Evolutionary conservation across 2,113 vertebrate species (phyloP), one percentile per base, ranked within the genome.

Genomic region (Cyanoderma ruficeps): DNA sequence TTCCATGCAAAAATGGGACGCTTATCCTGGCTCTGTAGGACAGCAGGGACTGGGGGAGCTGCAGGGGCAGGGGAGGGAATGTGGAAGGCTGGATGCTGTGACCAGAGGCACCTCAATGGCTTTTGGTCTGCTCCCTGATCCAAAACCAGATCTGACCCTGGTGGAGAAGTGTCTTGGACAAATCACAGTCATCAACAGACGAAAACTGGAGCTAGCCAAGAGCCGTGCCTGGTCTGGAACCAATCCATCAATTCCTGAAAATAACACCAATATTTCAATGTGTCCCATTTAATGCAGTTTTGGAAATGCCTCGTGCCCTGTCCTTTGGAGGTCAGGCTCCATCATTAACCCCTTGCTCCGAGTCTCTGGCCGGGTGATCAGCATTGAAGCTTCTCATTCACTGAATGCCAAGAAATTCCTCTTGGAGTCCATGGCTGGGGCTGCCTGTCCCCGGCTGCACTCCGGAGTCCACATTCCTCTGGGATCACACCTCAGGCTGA

Each of bases 361-460:
- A 33, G 22, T 5, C 28, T 6, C 37, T 6, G 46, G 64, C 68
- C 59, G 61, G 13, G 70, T 11, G 37, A 52, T 88, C 50, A 37
- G 69, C 25, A 47, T 4, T 49, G 69, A 46, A 60, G 15, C 11
- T 55, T 20, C 15, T 24, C 3, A 1, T 31, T 67, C 52, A 50
- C 37, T 52, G 24, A 41, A 11, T 60, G 83, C 71, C 56, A 30
- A 6, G 24, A 24, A 72, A 60, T 69, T 44, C 87, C 70, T 52
- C 39, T 12, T 6, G 28, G 87, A 88, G 57, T 35, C 52, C 71
- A 4, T 1, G 5, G 10, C 27, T 0, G 18, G 35, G 33, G 19
- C 70, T 3, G 37, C 42, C 70, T 6, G 0, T 41, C 37, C 56
- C 9, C 1, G 4, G 50, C 39, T 55, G n/a, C 24, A 6, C 7